phyloP scores from a whole-genome alignment of 1,140 invertebrate species.

The Ostrea denselamellosa region DNA sequence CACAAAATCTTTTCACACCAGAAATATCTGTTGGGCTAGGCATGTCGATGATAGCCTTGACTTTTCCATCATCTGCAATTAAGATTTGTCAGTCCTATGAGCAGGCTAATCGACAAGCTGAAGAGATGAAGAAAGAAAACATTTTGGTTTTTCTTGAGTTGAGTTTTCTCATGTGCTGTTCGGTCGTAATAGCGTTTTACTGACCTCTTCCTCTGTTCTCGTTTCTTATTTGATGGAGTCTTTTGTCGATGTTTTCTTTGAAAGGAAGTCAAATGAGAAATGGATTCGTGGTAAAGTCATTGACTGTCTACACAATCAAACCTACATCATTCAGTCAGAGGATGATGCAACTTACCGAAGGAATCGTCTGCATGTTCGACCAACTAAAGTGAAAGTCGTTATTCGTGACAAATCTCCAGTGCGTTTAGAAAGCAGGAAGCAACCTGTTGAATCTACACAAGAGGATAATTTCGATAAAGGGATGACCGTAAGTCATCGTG shows the following conservation, averaged over 20 bases:
- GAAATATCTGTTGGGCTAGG: no score
- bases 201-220: no score
- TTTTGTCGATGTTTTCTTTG: constrained; percentile 57
- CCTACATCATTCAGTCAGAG: constrained; percentile 47
- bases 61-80: no score
- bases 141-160: no score
- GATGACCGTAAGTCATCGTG: neutral
- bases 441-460: neutral
- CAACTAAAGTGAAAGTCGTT: constrained; percentile 34
- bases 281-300: constrained; percentile 51
- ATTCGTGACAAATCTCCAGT: constrained; percentile 45
- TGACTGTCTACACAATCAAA: constrained; percentile 12
- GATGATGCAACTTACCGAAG: constrained; percentile 44
- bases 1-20: no score
- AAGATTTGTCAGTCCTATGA: no score
- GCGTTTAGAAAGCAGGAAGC: neutral
- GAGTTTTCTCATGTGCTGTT: no score
- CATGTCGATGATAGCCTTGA: no score
- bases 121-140: no score
- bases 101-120: no score
- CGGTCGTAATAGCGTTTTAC: no score
- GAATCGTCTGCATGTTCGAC: constrained; percentile 48
- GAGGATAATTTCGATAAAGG: neutral
- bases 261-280: constrained; percentile 42
- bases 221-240: no score